A percentile compares a stretch with the other conserved stretches of the same genome.
phyloP scores from a whole-genome alignment of 1,140 invertebrate genomes.

The Nomia melanderi region DNA sequence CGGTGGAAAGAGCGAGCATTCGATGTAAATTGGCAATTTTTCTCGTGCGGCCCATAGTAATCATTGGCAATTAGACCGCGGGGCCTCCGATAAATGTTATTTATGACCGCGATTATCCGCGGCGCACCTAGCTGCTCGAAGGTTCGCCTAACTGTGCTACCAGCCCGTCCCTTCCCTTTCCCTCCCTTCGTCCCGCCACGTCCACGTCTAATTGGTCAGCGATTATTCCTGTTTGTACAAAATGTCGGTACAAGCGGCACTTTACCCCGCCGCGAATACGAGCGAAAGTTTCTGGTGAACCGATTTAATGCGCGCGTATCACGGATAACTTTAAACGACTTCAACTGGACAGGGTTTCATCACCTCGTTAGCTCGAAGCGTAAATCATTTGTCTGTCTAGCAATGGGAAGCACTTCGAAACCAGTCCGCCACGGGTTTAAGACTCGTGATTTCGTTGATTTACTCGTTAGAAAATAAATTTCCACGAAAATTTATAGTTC shows the following conservation, averaged over 20 bases:
- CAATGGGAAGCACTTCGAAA: too few relatives aligned
- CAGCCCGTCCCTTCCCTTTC: neutral
- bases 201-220: constrained; percentile 57
- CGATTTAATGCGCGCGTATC: constrained; percentile 27
- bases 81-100: constrained; percentile 69
- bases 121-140: constrained; percentile 65
- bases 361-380: neutral
- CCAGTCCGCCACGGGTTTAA: too few relatives aligned
- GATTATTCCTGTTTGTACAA: constrained; percentile 66
- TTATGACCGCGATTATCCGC: constrained; percentile 72
- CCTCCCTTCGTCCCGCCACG: too few relatives aligned
- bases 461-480: too few relatives aligned
- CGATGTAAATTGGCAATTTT: constrained; percentile 76
- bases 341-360: neutral
- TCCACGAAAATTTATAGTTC: too few relatives aligned
- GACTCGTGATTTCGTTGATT: too few relatives aligned
- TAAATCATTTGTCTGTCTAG: neutral
- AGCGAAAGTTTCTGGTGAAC: constrained; percentile 4
- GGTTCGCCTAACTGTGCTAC: constrained; percentile 51
- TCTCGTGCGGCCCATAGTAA: constrained; percentile 63
- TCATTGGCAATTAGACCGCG: constrained; percentile 73
- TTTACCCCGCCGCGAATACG: constrained; percentile 33
- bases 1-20: constrained; percentile 53
- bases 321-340: constrained; percentile 18
- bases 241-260: constrained; percentile 51